Percentiles rank a stretch among this genome's conserved stretches.
Conservation (phyloP, 2,888 invertebrate genomes). For the Schizotus pectinicornis region DNA sequence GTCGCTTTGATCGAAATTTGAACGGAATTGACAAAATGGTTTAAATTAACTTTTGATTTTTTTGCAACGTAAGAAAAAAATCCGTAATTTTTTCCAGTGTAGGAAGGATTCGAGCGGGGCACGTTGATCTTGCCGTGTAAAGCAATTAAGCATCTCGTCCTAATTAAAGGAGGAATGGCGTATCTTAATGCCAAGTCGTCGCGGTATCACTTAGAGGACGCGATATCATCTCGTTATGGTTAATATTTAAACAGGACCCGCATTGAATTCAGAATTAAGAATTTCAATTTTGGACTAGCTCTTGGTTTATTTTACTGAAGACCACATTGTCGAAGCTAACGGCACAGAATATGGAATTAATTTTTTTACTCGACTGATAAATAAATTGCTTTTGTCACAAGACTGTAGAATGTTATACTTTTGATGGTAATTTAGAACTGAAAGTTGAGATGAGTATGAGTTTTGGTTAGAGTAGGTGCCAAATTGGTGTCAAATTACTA, state of each 20-base stretch:
- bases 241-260: constrained; percentile 50
- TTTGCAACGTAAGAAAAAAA: constrained; percentile 2
- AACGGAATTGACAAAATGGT: not conserved
- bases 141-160: constrained; percentile 56
- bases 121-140: constrained; percentile 42
- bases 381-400: too few species aligned
- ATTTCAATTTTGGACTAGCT: constrained; percentile 19
- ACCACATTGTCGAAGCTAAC: too few species aligned
- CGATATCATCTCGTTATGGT: constrained; percentile 48
- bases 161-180: constrained; percentile 54
- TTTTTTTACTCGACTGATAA: too few species aligned
- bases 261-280: constrained; percentile 56
- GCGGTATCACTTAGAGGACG: constrained; percentile 47
- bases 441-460: too few species aligned
- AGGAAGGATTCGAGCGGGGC: constrained; percentile 28
- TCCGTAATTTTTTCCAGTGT: constrained; percentile 20
- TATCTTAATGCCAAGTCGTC: constrained; percentile 51
- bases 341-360: too few species aligned
- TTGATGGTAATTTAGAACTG: too few species aligned
- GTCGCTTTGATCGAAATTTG: not conserved
- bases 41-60: constrained; percentile 2
- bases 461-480: too few species aligned
- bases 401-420: too few species aligned
- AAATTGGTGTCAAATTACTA: too few species aligned
- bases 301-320: not conserved